Percentiles rank a stretch among this genome's conserved stretches.
These are phyloP conservation scores for Alfaro cultratus DNA, from an alignment of 2,797 vertebrate species.

Conservation along the genomic window DNA sequence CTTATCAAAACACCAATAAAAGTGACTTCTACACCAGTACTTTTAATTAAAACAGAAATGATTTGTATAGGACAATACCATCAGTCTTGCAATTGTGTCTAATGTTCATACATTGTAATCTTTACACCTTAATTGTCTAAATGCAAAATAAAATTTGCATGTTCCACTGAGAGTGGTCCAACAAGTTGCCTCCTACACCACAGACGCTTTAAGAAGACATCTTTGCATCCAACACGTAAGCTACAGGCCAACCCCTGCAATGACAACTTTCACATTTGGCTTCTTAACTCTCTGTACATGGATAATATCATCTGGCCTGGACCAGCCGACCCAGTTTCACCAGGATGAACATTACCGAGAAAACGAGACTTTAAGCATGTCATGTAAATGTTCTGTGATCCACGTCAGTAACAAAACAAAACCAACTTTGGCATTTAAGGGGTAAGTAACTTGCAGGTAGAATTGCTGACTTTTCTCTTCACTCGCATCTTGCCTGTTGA, in stretches of 20 bases:
- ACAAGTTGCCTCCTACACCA: conserved; percentile 59
- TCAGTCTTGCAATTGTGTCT: conserved; percentile 24
- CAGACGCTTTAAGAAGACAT: conserved; percentile 73
- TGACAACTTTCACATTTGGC: conserved; percentile 73
- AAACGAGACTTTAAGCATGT: conserved; percentile 22
- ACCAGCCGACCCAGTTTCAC: conserved; percentile 33
- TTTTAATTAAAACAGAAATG: background rate
- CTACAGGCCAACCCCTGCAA: conserved; percentile 73
- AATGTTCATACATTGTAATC: conserved; percentile 30
- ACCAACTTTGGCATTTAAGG: conserved; percentile 27
- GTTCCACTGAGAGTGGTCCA: conserved; percentile 53
- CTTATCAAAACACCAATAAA: background rate
- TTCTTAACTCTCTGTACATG: conserved; percentile 71
- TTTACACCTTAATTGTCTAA: conserved; percentile 22
- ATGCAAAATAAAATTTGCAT: conserved; percentile 8
- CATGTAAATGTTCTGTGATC: conserved; percentile 31
- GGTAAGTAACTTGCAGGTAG: conserved; percentile 70
- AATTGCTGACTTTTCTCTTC: background rate
- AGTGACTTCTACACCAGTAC: background rate
- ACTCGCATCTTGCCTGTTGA: conserved; percentile 4
- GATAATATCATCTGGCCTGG: conserved; percentile 53
- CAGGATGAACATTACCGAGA: conserved; percentile 25
- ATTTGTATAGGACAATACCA: background rate
- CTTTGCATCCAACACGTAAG: conserved; percentile 34
- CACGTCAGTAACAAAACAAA: conserved; percentile 30